These are phyloP conservation scores for Blastomussa wellsi DNA, from an alignment of 92 coral and sea anemone genomes.

Conservation along the genomic window DNA sequence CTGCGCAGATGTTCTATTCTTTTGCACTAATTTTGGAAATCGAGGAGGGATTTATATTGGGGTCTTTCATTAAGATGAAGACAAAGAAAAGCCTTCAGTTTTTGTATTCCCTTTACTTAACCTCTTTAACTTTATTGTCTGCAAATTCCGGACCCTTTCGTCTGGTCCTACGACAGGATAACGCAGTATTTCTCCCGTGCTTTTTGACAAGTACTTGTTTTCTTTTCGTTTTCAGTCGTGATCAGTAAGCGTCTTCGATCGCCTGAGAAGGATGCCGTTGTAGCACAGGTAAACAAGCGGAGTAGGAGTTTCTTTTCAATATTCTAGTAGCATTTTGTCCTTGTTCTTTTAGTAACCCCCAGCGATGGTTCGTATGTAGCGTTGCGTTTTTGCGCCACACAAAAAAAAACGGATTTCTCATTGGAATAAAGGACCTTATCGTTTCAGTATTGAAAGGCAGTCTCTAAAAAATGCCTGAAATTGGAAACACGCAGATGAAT, in stretches of 20 bases:
- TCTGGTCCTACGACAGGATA: background rate
- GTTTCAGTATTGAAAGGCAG: background rate
- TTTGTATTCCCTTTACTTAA: too few species aligned
- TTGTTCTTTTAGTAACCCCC: too few species aligned
- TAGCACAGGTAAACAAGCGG: conserved; percentile 77
- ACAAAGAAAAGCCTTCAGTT: too few species aligned
- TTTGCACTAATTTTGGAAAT: too few species aligned
- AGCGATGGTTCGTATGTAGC: background rate
- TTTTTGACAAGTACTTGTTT: background rate
- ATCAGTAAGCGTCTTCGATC: conserved; percentile 87
- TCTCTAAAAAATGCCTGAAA: too few species aligned
- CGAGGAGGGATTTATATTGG: too few species aligned
- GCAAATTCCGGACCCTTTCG: too few species aligned
- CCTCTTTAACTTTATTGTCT: too few species aligned
- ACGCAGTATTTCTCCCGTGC: background rate
- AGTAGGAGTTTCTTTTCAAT: background rate
- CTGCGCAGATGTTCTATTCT: too few species aligned
- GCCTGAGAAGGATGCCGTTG: conserved; percentile 88
- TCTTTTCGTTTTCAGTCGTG: conserved; percentile 59
- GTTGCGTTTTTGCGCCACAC: background rate
- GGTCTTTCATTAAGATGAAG: too few species aligned
- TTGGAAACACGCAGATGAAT: too few species aligned
- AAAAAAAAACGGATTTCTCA: background rate
- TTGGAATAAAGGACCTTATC: background rate
- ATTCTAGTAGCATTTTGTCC: background rate